Evolutionary conservation across 1,140 invertebrate genomes (phyloP).

Genomic region (Caenorhabditis latens): DNA sequence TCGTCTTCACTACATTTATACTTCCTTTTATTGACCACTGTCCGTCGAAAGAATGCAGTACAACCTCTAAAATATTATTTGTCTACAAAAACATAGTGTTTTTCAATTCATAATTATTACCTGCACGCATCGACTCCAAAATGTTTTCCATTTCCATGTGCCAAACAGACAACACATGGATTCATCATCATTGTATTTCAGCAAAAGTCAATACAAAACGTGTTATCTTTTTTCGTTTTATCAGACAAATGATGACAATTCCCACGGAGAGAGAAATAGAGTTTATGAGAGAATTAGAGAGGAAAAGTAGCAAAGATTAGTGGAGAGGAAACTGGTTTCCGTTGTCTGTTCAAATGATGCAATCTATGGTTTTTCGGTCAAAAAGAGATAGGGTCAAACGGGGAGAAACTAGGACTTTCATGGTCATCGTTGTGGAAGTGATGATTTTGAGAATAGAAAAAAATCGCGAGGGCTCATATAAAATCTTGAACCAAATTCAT

Average conservation of each 20-base stretch:
- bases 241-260: slow-evolving; percentile 4
- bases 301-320: neutral
- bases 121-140: slow-evolving; percentile 35
- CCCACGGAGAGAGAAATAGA: neutral
- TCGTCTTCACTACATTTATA: slow-evolving; percentile 26
- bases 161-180: neutral
- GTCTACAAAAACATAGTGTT: no score
- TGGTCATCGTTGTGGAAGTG: no score
- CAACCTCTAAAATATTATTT: neutral
- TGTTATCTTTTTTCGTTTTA: neutral
- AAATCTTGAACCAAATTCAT: no score
- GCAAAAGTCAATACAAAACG: neutral
- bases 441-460: no score
- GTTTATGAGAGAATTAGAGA: neutral
- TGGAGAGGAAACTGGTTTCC: neutral
- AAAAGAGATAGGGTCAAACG: no score
- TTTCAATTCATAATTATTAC: neutral
- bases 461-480: no score
- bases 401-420: no score
- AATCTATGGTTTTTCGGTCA: neutral
- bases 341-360: neutral
- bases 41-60: slow-evolving; percentile 11
- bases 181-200: neutral
- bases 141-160: slow-evolving; percentile 8
- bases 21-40: neutral